phyloP scores from a whole-genome alignment of 2,797 vertebrate species.

The Percopsis omiscomaycus region DNA sequence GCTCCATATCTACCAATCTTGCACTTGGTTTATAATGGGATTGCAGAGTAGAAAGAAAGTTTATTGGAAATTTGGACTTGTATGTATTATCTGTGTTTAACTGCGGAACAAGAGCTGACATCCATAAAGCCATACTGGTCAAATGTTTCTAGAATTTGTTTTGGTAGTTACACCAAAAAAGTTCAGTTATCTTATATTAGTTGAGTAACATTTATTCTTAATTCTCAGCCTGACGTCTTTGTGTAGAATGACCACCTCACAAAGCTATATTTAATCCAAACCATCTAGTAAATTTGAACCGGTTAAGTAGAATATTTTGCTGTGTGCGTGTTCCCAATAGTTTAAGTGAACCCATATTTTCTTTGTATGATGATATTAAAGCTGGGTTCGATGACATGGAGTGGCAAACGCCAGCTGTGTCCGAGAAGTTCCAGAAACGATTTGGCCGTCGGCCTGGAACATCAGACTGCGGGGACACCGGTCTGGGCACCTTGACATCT shows the following conservation, averaged over 20 bases:
- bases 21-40: no score
- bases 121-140: no score
- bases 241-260: slow-evolving; percentile 75
- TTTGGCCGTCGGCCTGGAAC: slow-evolving; percentile 79
- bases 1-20: no score
- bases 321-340: slow-evolving; percentile 13
- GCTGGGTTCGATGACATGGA: slow-evolving; percentile 78
- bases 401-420: slow-evolving; percentile 87
- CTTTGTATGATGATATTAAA: slow-evolving; percentile 41
- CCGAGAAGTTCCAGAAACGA: slow-evolving; percentile 82
- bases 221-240: slow-evolving; percentile 16
- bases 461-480: slow-evolving; percentile 80
- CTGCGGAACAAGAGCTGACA: no score
- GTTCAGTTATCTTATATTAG: not conserved
- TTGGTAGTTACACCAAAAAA: no score
- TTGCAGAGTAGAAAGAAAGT: no score
- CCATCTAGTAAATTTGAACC: slow-evolving; percentile 60
- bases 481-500: slow-evolving; percentile 82
- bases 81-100: no score
- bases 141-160: no score
- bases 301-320: not conserved
- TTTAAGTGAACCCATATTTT: slow-evolving; percentile 9
- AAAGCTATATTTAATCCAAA: slow-evolving; percentile 69
- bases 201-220: not conserved
- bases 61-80: no score